Conservation (phyloP, 2,797 vertebrate genomes). For the Rhabdomys pumilio region DNA sequence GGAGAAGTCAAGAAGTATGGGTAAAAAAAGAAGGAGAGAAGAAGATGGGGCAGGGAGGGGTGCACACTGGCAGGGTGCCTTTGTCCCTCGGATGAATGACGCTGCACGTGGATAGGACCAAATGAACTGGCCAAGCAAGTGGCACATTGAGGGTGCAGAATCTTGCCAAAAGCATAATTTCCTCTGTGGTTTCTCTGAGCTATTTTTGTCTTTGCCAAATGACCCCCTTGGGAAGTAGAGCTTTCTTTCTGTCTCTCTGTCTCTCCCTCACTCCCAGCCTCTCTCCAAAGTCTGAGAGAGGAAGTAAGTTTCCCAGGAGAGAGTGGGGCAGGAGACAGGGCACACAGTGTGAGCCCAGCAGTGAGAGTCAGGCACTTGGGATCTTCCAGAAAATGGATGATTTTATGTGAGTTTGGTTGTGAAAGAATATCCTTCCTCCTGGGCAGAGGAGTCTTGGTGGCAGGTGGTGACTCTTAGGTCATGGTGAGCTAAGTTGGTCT, state of each 20-base stretch:
- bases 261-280: background rate
- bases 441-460: background rate
- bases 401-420: background rate
- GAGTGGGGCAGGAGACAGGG: background rate
- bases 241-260: background rate
- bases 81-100: background rate
- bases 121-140: background rate
- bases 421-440: background rate
- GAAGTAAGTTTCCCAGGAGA: slow-evolving; percentile 72
- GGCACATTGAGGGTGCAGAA: background rate
- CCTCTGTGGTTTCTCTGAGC: slow-evolving; percentile 81
- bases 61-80: no score
- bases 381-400: background rate
- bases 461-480: background rate
- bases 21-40: background rate
- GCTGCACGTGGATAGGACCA: background rate
- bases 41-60: background rate
- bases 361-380: background rate
- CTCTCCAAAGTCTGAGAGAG: slow-evolving; percentile 51
- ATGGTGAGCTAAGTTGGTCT: background rate
- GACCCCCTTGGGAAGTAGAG: slow-evolving; percentile 80
- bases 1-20: background rate
- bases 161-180: slow-evolving; percentile 71
- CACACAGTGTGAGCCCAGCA: background rate
- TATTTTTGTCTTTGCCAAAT: slow-evolving; percentile 83